Evolutionary conservation across 1,140 invertebrate genomes (phyloP).

Genomic region (Aradophagus sp.): DNA sequence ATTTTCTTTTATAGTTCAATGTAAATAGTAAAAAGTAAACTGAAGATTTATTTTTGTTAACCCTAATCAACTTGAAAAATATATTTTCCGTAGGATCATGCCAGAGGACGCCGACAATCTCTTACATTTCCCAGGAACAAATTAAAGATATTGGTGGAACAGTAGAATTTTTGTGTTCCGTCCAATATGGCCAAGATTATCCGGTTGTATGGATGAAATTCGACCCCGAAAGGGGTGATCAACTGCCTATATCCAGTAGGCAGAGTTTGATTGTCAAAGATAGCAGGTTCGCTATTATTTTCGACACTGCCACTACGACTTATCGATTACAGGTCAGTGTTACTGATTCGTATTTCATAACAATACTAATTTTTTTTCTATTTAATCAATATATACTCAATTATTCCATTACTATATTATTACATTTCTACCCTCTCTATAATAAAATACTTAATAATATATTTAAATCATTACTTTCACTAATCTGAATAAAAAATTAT

Average conservation of each 20-base stretch:
- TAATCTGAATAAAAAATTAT: no score
- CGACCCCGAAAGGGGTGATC: slow-evolving; percentile 74
- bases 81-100: slow-evolving; percentile 77
- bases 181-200: slow-evolving; percentile 91
- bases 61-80: no score
- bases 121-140: slow-evolving; percentile 92
- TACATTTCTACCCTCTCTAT: no score
- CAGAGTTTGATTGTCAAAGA: slow-evolving; percentile 89
- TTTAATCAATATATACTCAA: no score
- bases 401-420: no score
- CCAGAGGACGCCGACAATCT: slow-evolving; percentile 92
- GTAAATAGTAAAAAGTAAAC: no score
- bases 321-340: slow-evolving; percentile 82
- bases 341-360: no score
- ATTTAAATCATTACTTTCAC: no score
- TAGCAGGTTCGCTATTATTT: slow-evolving; percentile 88
- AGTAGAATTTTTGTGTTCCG: slow-evolving; percentile 90
- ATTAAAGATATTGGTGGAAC: slow-evolving; percentile 93
- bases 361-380: no score
- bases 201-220: slow-evolving; percentile 89
- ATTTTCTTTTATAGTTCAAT: no score
- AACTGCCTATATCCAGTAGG: slow-evolving; percentile 84
- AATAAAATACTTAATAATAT: no score
- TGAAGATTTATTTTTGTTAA: no score
- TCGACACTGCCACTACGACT: slow-evolving; percentile 84